These are phyloP conservation scores for Apotomis capreana DNA, from an alignment of 2,888 invertebrate genomes.

Conservation along the genomic window DNA sequence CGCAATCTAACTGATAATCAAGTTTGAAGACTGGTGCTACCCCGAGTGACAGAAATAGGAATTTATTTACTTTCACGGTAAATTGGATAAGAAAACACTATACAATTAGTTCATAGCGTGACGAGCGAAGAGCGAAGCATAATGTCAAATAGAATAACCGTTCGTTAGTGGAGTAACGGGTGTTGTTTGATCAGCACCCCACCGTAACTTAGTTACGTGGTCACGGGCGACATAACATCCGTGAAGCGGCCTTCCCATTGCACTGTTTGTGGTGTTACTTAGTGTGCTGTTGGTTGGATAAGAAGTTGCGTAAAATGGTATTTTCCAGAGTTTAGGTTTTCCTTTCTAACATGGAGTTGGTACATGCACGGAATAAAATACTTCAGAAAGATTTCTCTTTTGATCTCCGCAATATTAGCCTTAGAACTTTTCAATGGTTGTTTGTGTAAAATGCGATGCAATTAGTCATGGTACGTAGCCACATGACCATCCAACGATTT, in stretches of 20 bases:
- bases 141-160: slow-evolving; percentile 6
- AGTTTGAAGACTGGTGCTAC: not conserved
- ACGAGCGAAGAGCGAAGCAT: slow-evolving; percentile 2
- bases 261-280: slow-evolving; percentile 33
- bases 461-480: no score
- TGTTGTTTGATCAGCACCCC: slow-evolving; percentile 25
- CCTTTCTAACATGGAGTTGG: not conserved
- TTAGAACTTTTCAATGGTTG: no score
- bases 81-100: slow-evolving; percentile 5
- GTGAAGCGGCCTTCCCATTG: slow-evolving; percentile 41
- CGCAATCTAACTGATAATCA: no score
- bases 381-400: no score
- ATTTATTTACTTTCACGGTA: not conserved
- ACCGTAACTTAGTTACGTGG: slow-evolving; percentile 18
- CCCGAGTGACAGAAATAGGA: not conserved
- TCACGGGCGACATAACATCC: slow-evolving; percentile 46
- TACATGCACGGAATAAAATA: no score
- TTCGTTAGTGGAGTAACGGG: slow-evolving; percentile 10
- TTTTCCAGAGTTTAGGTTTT: slow-evolving; percentile 26
- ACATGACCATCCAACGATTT: no score
- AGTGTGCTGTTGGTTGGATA: slow-evolving; percentile 37
- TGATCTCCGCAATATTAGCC: no score
- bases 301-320: slow-evolving; percentile 32
- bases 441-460: no score
- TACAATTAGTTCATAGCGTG: not conserved